Conservation (phyloP, 2,113 vertebrate species). For the Heterochromis multidens region DNA sequence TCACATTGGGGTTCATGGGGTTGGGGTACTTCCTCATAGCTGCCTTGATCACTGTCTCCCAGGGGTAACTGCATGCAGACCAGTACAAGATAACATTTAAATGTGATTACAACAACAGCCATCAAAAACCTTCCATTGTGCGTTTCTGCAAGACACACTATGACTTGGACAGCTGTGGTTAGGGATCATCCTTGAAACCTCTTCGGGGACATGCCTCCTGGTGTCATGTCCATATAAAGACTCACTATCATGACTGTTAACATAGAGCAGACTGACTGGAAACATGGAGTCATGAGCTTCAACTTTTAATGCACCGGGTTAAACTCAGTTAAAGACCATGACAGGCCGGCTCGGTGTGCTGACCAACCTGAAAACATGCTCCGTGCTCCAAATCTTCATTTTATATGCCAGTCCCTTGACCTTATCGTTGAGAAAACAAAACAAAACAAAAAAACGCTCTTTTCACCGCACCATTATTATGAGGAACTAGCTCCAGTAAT, state of each 20-base stretch:
- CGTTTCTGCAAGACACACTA: not conserved
- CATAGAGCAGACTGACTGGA: not conserved
- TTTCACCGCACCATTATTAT: slow-evolving; percentile 23
- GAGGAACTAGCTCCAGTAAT: not conserved
- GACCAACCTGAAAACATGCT: slow-evolving; percentile 78
- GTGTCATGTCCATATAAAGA: not conserved
- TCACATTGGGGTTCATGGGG: slow-evolving; percentile 95
- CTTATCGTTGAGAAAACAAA: not conserved
- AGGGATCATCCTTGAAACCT: not conserved
- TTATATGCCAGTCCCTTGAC: not conserved
- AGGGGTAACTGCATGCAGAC: slow-evolving; percentile 83
- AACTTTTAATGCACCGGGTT: not conserved
- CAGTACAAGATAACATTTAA: not conserved
- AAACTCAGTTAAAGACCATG: not conserved
- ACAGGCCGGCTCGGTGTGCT: not conserved
- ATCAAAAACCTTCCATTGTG: not conserved
- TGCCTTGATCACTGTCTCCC: slow-evolving; percentile 94
- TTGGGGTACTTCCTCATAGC: slow-evolving; percentile 99
- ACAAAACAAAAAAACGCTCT: not conserved
- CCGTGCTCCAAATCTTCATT: slow-evolving; percentile 83
- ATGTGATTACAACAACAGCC: not conserved
- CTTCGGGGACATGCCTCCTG: not conserved
- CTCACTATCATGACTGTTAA: not conserved
- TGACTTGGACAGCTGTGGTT: not conserved
- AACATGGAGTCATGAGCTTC: not conserved